Evolutionary conservation across 2,113 vertebrate genomes (phyloP).

Genomic region (Rhinopomastus cyanomelas): DNA sequence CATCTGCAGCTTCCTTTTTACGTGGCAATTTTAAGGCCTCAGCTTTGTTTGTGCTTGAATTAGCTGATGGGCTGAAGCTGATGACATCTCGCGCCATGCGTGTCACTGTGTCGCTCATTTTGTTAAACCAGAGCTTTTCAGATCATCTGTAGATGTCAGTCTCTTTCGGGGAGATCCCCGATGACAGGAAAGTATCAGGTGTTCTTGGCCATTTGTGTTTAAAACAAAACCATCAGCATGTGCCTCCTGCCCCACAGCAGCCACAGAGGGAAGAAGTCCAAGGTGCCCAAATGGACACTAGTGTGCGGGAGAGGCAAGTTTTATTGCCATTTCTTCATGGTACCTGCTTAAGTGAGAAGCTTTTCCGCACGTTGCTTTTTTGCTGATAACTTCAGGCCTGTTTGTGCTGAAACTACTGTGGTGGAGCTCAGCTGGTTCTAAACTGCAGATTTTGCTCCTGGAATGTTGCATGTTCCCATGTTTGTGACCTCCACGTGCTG

Average conservation of each 20-base stretch:
- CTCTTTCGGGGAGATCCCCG: neutral
- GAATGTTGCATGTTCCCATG: rapidly evolving
- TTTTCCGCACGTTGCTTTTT: neutral
- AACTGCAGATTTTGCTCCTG: neutral
- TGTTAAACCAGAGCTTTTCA: neutral
- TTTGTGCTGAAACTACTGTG: neutral
- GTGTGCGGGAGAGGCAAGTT: neutral
- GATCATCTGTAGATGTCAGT: neutral
- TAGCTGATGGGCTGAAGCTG: neutral
- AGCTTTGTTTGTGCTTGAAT: neutral
- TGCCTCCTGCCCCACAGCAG: neutral
- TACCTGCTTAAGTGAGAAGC: neutral
- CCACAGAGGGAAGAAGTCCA: neutral
- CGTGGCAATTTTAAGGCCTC: neutral
- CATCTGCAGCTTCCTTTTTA: neutral
- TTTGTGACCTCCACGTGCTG: neutral
- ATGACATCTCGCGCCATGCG: neutral
- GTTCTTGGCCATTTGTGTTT: neutral
- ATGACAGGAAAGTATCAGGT: neutral
- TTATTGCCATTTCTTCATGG: neutral
- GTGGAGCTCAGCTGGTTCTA: neutral
- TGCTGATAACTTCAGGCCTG: neutral
- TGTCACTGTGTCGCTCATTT: neutral
- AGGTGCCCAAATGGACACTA: neutral
- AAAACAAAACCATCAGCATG: neutral